phyloP scores from a whole-genome alignment of 2,797 vertebrate species.

The Aselliscus stoliczkanus region DNA sequence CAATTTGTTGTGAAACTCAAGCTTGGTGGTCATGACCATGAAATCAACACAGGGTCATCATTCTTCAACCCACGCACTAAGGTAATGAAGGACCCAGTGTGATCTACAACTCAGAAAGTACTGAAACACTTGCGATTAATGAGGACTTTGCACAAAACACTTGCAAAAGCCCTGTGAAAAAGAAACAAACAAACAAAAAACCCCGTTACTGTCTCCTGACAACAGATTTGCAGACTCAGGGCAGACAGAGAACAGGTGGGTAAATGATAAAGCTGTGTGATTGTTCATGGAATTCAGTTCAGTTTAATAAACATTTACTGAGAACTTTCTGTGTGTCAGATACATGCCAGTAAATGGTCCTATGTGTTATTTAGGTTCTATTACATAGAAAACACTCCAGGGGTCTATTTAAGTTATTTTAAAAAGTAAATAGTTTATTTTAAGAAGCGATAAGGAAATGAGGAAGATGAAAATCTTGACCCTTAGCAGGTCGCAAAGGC shows the following conservation, averaged over 20 bases:
- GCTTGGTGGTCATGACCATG: neutral
- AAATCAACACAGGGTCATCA: neutral
- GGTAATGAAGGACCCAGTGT: neutral
- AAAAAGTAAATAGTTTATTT: neutral
- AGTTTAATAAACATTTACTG: neutral
- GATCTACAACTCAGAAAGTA: neutral
- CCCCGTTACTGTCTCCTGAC: neutral
- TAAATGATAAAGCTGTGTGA: neutral
- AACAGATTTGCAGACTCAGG: neutral
- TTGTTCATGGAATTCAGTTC: neutral
- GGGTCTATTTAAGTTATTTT: neutral
- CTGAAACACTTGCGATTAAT: neutral
- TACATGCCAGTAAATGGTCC: neutral
- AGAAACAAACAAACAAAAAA: neutral
- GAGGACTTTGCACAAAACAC: neutral
- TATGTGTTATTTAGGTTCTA: neutral
- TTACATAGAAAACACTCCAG: neutral
- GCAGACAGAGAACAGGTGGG: neutral
- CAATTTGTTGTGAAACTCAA: conserved; percentile 10
- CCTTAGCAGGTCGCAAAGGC: neutral
- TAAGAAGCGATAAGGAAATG: neutral
- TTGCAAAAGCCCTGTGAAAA: neutral
- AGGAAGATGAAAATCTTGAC: neutral
- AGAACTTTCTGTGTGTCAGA: neutral
- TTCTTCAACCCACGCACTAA: neutral